Evolutionary conservation across 92 coral and sea anemone species (phyloP).

Genomic region (Hydrozoanthus gracilis): DNA sequence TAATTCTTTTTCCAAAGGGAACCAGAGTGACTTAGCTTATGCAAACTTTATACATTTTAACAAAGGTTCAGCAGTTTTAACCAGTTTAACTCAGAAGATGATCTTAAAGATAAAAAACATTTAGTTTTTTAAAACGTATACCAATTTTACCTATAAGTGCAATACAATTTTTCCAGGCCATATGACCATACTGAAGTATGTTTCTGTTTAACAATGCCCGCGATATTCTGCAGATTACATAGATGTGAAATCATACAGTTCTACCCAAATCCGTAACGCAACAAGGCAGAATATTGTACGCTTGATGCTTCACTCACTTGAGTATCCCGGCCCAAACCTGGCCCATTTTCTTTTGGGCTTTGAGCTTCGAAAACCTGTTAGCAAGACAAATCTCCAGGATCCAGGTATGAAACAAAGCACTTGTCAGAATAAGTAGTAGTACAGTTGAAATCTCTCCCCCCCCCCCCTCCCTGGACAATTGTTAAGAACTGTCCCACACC

Average conservation of each 20-base stretch:
- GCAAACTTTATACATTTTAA: too few species aligned
- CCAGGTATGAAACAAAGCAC: constrained; percentile 67
- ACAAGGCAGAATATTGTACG: constrained; percentile 92
- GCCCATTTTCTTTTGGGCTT: constrained; percentile 93
- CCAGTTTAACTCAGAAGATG: too few species aligned
- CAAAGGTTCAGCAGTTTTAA: too few species aligned
- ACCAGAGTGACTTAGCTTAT: too few species aligned
- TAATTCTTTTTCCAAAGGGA: too few species aligned
- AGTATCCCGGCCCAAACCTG: constrained; percentile 87
- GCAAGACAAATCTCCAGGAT: constrained; percentile 90
- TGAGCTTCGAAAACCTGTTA: constrained; percentile 88
- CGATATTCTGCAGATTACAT: constrained; percentile 59
- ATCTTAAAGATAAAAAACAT: too few species aligned
- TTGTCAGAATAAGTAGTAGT: not conserved
- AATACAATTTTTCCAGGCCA: too few species aligned
- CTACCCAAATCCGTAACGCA: constrained; percentile 89
- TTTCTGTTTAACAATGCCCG: not conserved
- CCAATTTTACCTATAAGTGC: too few species aligned
- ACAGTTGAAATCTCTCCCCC: not conserved
- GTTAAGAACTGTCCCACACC: not conserved
- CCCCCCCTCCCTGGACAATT: too few species aligned
- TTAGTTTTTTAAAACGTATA: too few species aligned
- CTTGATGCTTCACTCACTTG: constrained; percentile 86
- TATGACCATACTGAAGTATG: too few species aligned
- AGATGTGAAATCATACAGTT: constrained; percentile 81